These are phyloP conservation scores for Suncus etruscus DNA, from an alignment of 2,113 vertebrate species.

Conservation along the genomic window DNA sequence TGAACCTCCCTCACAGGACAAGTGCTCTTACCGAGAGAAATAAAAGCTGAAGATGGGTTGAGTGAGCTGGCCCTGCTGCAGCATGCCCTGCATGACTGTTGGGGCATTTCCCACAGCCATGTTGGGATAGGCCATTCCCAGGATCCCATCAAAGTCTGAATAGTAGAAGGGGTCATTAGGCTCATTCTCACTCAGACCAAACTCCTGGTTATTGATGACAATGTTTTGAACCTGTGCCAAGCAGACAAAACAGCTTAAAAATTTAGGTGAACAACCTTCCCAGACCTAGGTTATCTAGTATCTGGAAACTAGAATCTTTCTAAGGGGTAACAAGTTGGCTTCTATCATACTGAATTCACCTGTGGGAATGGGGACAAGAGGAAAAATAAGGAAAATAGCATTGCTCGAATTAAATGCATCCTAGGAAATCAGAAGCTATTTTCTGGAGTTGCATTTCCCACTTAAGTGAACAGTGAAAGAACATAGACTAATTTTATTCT, in stretches of 20 bases:
- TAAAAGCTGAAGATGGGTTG: slow-evolving; percentile 86
- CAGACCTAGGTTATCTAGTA: neutral
- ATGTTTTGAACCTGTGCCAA: slow-evolving; percentile 87
- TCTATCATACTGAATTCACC: neutral
- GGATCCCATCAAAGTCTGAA: slow-evolving; percentile 83
- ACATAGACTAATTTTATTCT: neutral
- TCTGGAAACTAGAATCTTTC: neutral
- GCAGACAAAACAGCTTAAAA: rapidly evolving
- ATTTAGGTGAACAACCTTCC: neutral
- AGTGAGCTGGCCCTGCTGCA: slow-evolving; percentile 83
- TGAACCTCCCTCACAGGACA: rapidly evolving
- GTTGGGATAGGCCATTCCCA: slow-evolving; percentile 84
- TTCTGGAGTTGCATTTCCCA: neutral
- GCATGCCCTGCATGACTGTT: slow-evolving; percentile 74
- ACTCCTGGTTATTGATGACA: slow-evolving; percentile 85
- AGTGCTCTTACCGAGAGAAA: slow-evolving; percentile 76
- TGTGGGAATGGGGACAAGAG: neutral
- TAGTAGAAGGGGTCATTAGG: slow-evolving; percentile 84
- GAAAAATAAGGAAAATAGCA: neutral
- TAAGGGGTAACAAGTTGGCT: neutral
- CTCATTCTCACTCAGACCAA: slow-evolving; percentile 86
- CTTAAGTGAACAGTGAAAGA: neutral
- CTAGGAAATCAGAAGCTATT: neutral
- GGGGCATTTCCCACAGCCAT: slow-evolving; percentile 50
- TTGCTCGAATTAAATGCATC: neutral